Evolutionary conservation across 2,113 vertebrate species (phyloP), one percentile per base, ranked within the genome.

Genomic region (Plecturocebus donacophilus): DNA sequence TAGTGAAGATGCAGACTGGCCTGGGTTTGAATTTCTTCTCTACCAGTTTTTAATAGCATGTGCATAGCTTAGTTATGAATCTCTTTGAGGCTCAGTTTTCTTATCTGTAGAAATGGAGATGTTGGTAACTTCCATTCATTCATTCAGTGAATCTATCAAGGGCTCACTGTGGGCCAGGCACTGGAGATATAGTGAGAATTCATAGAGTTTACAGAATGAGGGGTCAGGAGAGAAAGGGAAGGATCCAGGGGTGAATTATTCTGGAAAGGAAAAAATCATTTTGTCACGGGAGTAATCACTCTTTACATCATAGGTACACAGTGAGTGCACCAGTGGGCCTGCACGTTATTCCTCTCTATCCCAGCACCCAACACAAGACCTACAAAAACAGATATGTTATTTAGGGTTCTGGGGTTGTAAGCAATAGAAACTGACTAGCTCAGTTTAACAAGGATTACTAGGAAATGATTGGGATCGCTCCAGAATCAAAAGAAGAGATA

Each of bases 221-320:
- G 30, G 25, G 2, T 19, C 10, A 58, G 45, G 61, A 35, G 30
- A 71, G 30, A 68, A 35, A 80, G 17, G 40, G 54, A 96, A 64
- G 21, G 40, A 38, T 7, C n/a, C 23, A 40, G 12, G 6, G 30
- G 77, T 17, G 27, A 86, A 71, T 92, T 70, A 77, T 71, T 95
- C 77, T 79, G 17, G 85, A 85, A 92, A 89, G 81, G 89, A 19
- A 90, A 92, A 47, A 95, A 27, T 82, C 40, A 73, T 75, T 79
- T 91, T 81, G 6, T 91, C 71, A 10, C 56, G 71, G 35, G 54
- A 89, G 10, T 49, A 92, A 79, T 87, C 35, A 58, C 40, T 66
- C 23, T 7, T 92, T 76, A 75, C 56, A 81, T 92, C 81, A 90
- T 13, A 87, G 16, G 40, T 73, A n/a, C 42, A 47, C 30, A 45